Evolutionary conservation across 92 coral and sea anemone genomes (phyloP), one percentile per base, ranked within the genome.

Genomic region (Siderastrea siderea): DNA sequence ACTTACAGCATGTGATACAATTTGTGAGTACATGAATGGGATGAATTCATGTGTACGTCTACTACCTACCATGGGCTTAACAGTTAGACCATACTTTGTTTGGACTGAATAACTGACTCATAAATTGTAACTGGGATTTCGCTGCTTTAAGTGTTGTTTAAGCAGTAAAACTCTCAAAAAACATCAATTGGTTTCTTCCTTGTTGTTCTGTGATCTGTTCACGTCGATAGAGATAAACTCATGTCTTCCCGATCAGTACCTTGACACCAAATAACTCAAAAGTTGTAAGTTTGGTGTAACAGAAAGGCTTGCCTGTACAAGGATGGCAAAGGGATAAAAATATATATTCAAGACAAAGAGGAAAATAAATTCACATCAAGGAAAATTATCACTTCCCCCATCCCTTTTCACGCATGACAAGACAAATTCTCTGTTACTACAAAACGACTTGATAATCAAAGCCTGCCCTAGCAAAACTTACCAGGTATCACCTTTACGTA

Each of bases 401-500:
- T 91, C 94, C 94, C 91, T 81, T 81, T 62, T 54, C 16, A 47
- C n/a, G 14, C 50, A 10, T 48, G 4, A 12, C 12, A 5, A 58
- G 52, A 58, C 68, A 59, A 47, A 68, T 68, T 38, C 0, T 26
- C 38, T 26, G 38, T 26, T 26, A 26, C 38, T 26, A 26, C 38
- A 26, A 68, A 17, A 16, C 11, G 2, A 15, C 7, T n/a, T 75
- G 6, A 38, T 70, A 6, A n/a, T 6, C 6, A 26, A 55, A 60
- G 51, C 43, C 16, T 72, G 26, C 17, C 51, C 47, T 2, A 45
- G 26, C 2, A 72, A 26, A 60, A 78, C 98, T 92, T 90, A 97
- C 99, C 99, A 97, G 63, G 93, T 95, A 81, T 97, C 98, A 17
- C 99, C 99, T 85, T 97, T 95, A 60, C 68, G 84, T 61, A 97